phyloP scores from a whole-genome alignment of 2,113 vertebrate species.

The Peromyscus maniculatus region DNA sequence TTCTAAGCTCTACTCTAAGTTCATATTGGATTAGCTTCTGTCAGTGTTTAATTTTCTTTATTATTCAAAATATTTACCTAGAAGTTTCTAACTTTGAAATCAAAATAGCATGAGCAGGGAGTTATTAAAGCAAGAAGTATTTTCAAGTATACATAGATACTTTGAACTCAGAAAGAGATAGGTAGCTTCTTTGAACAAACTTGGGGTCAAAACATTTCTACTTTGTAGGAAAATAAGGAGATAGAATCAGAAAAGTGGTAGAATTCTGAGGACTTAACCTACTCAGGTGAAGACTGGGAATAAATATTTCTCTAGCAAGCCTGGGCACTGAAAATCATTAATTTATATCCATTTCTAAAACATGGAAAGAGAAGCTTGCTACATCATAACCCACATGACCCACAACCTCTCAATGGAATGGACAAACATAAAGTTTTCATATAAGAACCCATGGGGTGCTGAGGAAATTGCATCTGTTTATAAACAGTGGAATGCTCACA shows the following conservation, averaged over 20 bases:
- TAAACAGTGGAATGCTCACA: background rate
- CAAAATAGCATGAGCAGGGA: background rate
- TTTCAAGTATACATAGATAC: background rate
- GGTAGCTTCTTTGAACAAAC: background rate
- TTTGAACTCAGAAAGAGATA: background rate
- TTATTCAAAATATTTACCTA: background rate
- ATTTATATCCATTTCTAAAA: background rate
- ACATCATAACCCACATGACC: background rate
- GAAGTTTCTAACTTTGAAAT: background rate
- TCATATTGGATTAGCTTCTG: background rate
- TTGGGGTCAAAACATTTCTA: background rate
- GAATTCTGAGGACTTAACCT: rapidly evolving
- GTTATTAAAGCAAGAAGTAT: background rate
- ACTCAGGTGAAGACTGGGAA: background rate
- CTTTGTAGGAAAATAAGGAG: background rate
- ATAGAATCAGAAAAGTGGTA: rapidly evolving
- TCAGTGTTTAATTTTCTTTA: background rate
- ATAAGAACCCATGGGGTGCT: background rate
- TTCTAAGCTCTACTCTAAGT: background rate
- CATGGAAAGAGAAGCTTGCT: rapidly evolving
- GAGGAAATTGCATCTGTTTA: background rate
- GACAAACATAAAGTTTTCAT: background rate
- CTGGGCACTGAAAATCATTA: background rate
- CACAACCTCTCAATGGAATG: no score
- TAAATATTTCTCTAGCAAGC: background rate